These are phyloP conservation scores for Matsumurasca onukii DNA, from an alignment of 1,140 invertebrate genomes.

Conservation along the genomic window DNA sequence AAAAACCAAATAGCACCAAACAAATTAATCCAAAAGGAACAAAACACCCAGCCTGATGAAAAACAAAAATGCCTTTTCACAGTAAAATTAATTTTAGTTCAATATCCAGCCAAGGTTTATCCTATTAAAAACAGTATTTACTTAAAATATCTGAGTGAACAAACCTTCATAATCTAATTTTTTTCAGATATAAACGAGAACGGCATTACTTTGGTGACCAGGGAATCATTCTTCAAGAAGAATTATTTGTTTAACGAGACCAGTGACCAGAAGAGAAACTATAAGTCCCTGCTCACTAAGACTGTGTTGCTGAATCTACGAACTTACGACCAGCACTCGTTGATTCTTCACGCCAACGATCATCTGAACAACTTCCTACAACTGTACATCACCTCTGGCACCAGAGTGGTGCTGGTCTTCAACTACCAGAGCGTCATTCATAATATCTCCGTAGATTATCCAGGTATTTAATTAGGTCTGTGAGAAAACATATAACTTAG, in stretches of 20 bases:
- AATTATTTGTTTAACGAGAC: constrained; percentile 66
- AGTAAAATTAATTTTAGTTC: too few relatives aligned
- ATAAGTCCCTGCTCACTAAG: constrained; percentile 61
- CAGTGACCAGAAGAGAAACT: constrained; percentile 60
- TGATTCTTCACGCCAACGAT: constrained; percentile 90
- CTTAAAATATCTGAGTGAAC: too few relatives aligned
- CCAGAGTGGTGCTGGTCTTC: constrained; percentile 75
- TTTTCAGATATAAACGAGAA: constrained; percentile 84
- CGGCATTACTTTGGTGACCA: constrained; percentile 83
- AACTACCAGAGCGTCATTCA: constrained; percentile 79
- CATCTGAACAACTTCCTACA: constrained; percentile 93
- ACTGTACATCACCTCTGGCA: constrained; percentile 76
- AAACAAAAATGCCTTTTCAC: too few relatives aligned
- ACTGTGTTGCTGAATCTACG: constrained; percentile 83
- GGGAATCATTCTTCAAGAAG: constrained; percentile 74
- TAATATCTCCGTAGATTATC: constrained; percentile 71
- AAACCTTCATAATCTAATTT: too few relatives aligned
- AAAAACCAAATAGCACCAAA: too few relatives aligned
- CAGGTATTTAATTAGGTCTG: too few relatives aligned
- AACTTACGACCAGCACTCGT: constrained; percentile 78
- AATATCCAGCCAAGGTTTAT: too few relatives aligned
- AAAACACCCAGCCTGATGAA: too few relatives aligned
- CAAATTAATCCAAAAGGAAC: too few relatives aligned
- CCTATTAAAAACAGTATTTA: too few relatives aligned
- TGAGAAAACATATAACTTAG: background rate